Evolutionary conservation across 2,888 invertebrate genomes (phyloP), one percentile per base, ranked within the genome.

Genomic region (Brachyptera risi): DNA sequence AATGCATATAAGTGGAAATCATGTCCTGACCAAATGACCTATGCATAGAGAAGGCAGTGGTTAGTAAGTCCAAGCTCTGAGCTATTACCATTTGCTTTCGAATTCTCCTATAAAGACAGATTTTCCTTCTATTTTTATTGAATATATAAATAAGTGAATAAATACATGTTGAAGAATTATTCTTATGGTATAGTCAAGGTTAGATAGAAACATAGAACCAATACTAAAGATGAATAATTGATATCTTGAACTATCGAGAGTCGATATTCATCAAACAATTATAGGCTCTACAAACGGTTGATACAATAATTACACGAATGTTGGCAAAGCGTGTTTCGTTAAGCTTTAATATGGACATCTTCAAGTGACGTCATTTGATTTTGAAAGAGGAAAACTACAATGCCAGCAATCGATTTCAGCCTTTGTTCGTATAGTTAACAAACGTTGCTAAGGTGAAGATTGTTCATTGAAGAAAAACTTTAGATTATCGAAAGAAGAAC

Each of bases 1-100:
- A 24, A 21, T 47, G 47, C 24, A 47, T 47, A n/a, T 13, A 24
- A 24, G 24, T n/a, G 19, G 47, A 2, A 47, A 47, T 21, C 47
- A 47, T 23, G 47, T n/a, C n/a, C 24, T 47, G 47, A 47, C 47
- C 47, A 47, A 47, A 24, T 47, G 47, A 47, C 47, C 47, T 21
- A n/a, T 11, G 23, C 3, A 19, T 19, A 11, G 44, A 19, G 21
- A 2, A 47, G 24, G 9, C 24, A 13, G 24, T 47, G 47, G 47
- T 47, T 47, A 47, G 11, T 3, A 17, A n/a, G 47, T 47, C 47
- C n/a, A 47, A 24, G 47, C 47, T 19, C 21, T 23, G 47, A 47
- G 47, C 24, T 3, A n/a, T 2, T 19, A 42, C 17, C 42, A 9
- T 13, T 21, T 19, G 4, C n/a, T 7, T n/a, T 24, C 5, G 21